Base-by-base conservation (phyloP, 2,888 invertebrate species). In the Chaetogeoica ovagalla region DNA sequence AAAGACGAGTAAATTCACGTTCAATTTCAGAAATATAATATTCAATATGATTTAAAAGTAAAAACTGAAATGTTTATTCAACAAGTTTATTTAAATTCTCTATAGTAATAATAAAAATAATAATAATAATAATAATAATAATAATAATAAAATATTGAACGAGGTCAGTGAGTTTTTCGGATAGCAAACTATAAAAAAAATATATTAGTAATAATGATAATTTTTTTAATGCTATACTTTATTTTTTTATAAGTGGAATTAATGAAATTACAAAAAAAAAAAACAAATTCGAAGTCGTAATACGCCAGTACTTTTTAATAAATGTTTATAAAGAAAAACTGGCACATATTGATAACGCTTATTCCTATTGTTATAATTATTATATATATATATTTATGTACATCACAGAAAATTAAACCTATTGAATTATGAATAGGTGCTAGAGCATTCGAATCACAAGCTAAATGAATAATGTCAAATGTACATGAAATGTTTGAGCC, bases 391-490 rank as follows among this genome's bases (percentile, higher is more conserved):
- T 43, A 66, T 13, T 48, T 43, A 66, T 48, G 66, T 59, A 59
- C 68, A 76, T 76, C 75, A 76, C 66, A 76, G 75, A 68, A 76
- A 75, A 76, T 76, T 59, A 68, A 43, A 68, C 48, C 43, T 76
- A 76, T 59, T 68, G 59, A 76, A n/a, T 76, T 68, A 59, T 48
- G 66, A 76, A 76, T 59, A 68, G 59, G 43, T 7, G 66, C 43
- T 66, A 68, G 66, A 43, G 57, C 43, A 21, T 75, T 66, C 19
- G 23, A 21, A 65, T 39, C 55, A 65, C 39, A 21, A 74, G 23
- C 66, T n/a, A 76, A 76, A 76, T 76, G 21, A 57, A 66, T 19
- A n/a, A 30, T 30, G n/a, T 68, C 43, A 65, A 43, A 66, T n/a
- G 37, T 65, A 59, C 30, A 39, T 59, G 15, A 23, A 21, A 68